Base-by-base conservation (phyloP, 1,140 invertebrate species). In the Cecropterus lyciades region DNA sequence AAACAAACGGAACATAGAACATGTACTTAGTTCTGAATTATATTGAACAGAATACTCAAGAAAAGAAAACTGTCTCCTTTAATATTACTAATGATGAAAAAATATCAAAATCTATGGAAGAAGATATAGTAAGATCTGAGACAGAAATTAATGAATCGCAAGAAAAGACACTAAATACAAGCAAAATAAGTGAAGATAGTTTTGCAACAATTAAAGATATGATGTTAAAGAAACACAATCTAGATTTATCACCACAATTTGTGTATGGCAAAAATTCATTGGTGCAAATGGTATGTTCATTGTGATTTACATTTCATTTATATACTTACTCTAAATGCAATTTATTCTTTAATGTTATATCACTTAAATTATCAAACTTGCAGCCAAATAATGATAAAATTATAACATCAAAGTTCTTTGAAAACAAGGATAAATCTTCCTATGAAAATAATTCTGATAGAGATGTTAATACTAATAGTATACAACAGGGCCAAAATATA, bases 181-280 rank as follows among this genome's bases (percentile, higher is more conserved):
- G 73, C 46, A 55, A 42, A n/a, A 74, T 57, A 14, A 85, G 75
- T 52, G 72, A 80, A 15, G 78, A 83, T 15, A 81, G 72, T 42
- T 85, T 75, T 17, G 65, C 53, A 0, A 78, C 80, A 52, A 81
- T 85, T 7, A 84, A 83, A 71, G 79, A 88, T 46, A 83, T 72
- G 53, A 74, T 87, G 27, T 43, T 88, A 10, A 88, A 82, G 53
- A 82, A 85, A 68, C 79, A 84, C 65, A 85, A 86, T 45, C 72
- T 91, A n/a, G 78, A 86, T 70, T 68, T 79, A 13, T 89, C 87
- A 30, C 88, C 85, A 11, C 65, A 83, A 59, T 89, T 91, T 77
- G 75, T 82, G 20, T 91, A 86, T 65, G 65, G 70, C n/a, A 87
- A 87, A 55, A 82, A 80, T 65, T 70, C 56, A 8, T 13, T 67